Base-by-base conservation (phyloP, 2,113 vertebrate genomes). In the Lethenteron reissneri region DNA sequence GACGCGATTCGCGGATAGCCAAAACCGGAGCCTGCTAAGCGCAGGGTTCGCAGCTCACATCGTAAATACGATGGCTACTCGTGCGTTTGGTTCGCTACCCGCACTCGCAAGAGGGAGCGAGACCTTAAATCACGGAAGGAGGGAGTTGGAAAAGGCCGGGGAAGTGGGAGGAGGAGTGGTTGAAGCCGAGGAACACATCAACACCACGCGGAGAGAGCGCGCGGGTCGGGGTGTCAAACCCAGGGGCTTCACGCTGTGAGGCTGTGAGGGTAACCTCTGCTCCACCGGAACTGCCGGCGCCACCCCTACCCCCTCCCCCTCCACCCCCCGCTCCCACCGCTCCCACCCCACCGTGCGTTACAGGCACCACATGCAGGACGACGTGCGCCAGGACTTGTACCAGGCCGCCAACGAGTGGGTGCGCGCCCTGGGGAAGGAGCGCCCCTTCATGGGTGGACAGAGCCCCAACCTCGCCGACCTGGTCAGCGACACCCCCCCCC, bases 401-500 rank as follows among this genome's bases (percentile, higher is more conserved):
- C 83, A 85, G 74, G 92, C 92, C 0, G 87, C 84, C 7, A 79
- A 97, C 1, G 77, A 89, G 56, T 97, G 92, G 92, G 82, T 97
- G 59, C 81, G 83, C 6, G 90, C 92, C 2, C 77, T 97, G 25
- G 92, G 92, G 72, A 86, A 86, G 73, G 81, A 89, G 59, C 84
- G 85, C 74, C 83, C 79, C 64, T 97, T 94, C 78, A 89, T 97
- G 88, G 92, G 92, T 0, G 92, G 92, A 76, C 82, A 83, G 57
- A 75, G 80, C 21, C 92, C 92, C 0, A 97, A 97, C 78, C 85
- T 97, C 1, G 90, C 92, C 3, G 92, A 97, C 76, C 80, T 97
- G 88, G 92, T 97, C 80, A 83, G 83, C n/a, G 41, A 5, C 41
- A 41, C 41, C 41, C 25, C 25, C 25, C 25, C 41, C 41, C 41